phyloP scores from a whole-genome alignment of 2,113 vertebrate species.

The Myocastor coypus region DNA sequence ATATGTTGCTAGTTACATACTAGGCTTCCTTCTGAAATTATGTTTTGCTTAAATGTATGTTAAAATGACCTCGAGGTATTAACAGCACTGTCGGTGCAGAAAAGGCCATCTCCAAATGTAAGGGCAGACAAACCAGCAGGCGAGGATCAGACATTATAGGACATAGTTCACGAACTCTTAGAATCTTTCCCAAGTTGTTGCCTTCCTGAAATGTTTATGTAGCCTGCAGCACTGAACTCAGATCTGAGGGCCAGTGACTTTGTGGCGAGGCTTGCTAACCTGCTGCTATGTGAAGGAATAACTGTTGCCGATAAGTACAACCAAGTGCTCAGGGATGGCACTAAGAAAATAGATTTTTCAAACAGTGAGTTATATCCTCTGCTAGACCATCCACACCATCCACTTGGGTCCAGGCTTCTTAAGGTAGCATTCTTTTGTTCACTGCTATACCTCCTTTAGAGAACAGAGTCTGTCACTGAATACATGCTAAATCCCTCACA shows the following conservation, averaged over 20 bases:
- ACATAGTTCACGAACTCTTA: neutral
- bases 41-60: conserved; percentile 9
- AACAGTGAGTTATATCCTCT: neutral
- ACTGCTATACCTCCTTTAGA: neutral
- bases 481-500: neutral
- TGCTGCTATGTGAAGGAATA: neutral
- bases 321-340: neutral
- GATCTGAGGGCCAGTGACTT: neutral
- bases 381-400: neutral
- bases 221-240: neutral
- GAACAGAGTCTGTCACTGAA: neutral
- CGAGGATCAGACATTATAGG: neutral
- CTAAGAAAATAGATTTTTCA: neutral
- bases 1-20: neutral
- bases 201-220: conserved; percentile 8
- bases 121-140: neutral
- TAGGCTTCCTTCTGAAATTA: neutral
- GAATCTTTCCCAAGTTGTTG: neutral
- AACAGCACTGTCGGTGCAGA: neutral
- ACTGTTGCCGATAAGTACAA: conserved; percentile 39
- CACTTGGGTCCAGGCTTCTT: neutral
- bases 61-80: neutral
- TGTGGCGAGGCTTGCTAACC: conserved; percentile 18
- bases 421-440: conserved; percentile 2
- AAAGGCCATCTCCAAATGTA: neutral